Base-by-base conservation (phyloP, 2,113 vertebrate species). In the Microcebus murinus region DNA sequence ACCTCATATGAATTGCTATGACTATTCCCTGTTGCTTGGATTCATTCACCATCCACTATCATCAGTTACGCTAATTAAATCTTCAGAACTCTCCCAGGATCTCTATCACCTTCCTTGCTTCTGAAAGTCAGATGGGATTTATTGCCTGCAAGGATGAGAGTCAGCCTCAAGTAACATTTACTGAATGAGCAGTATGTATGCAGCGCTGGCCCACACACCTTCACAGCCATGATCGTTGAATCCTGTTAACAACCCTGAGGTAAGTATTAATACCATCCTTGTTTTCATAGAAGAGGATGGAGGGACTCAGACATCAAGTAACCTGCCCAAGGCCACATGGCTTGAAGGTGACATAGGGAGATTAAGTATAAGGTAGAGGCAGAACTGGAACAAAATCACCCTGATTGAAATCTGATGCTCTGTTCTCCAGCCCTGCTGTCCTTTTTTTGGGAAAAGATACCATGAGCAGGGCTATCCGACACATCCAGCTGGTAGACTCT, bases 21-120 rank as follows among this genome's bases (percentile, higher is more conserved):
- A 95, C 63, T 96, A 70, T 94, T 85, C 14, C 93, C 36, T 63
- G 86, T 96, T 90, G 42, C 82, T 76, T 74, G 52, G 92, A 91
- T 74, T 90, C 80, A 92, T 68, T 96, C 73, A 80, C 90, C 68
- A 87, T 45, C 50, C 42, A 65, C 70, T 55, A 55, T 17, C 27
- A 71, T 55, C 48, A 81, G 18, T 21, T 76, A 65, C 4, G 45
- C 42, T 70, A 82, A 90, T 45, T 52, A 70, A 88, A 91, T 77
- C 48, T 90, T 77, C 29, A 92, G 36, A 92, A 90, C n/a, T 76
- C 71, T 96, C 79, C 14, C 48, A 42, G 57, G 76, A 76, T 94
- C 52, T 95, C 65, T 59, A 80, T 6, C 2, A 71, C 48, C 29
- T 18, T 94, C 59, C 61, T 90, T 73, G 88, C 48, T 92, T 96